A percentile compares a stretch with the other conserved stretches of the same genome.
phyloP scores from a whole-genome alignment of 2,888 invertebrate species.

The Acleris laterana region DNA sequence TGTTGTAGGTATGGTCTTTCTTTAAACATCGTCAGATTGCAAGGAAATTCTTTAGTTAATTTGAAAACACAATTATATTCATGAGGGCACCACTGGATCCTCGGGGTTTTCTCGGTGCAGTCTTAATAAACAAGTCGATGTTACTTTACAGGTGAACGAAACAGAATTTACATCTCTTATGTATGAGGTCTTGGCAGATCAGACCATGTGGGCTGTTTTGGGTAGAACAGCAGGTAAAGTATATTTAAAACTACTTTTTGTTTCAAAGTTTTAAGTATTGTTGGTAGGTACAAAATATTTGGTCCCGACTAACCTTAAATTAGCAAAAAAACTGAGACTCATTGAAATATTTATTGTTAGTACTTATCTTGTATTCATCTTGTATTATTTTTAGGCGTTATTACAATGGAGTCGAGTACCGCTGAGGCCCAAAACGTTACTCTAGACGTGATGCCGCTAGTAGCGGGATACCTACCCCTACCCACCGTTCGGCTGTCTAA shows the following conservation, averaged over 20 bases:
- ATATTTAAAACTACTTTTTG: too few species aligned
- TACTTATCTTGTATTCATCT: background rate
- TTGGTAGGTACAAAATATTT: background rate
- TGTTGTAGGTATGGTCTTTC: too few species aligned
- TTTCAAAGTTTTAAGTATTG: background rate
- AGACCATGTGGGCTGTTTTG: constrained; percentile 96
- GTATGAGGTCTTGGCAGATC: constrained; percentile 97
- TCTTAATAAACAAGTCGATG: too few species aligned
- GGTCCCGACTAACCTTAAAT: too few species aligned
- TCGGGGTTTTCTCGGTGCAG: too few species aligned
- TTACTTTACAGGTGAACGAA: constrained; percentile 72
- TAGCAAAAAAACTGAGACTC: too few species aligned
- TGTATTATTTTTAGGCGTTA: constrained; percentile 83
- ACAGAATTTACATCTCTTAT: constrained; percentile 88
- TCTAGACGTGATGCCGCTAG: constrained; percentile 96
- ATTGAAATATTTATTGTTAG: background rate
- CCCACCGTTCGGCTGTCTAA: constrained; percentile 95
- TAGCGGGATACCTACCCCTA: constrained; percentile 94
- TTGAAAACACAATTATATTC: too few species aligned
- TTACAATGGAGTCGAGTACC: constrained; percentile 86
- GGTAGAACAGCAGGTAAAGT: constrained; percentile 92
- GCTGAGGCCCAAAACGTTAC: constrained; percentile 89
- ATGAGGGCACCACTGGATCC: too few species aligned
- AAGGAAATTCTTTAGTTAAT: too few species aligned
- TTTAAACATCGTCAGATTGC: too few species aligned